Evolutionary conservation across 2,888 invertebrate genomes (phyloP).

Genomic region (Acheta domesticus): DNA sequence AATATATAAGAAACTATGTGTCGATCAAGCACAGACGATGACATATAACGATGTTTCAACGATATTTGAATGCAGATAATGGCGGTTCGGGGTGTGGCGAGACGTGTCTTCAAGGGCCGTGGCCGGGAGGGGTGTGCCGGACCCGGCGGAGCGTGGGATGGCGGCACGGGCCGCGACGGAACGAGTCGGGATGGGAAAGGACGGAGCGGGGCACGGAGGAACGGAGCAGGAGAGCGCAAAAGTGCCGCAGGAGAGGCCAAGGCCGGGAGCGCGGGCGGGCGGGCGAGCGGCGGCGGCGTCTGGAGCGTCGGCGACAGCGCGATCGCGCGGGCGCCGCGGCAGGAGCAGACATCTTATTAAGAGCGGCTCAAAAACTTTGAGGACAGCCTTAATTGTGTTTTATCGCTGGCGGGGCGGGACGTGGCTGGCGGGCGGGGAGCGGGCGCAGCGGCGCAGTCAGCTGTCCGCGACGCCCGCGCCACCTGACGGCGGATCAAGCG

Average conservation of each 20-base stretch:
- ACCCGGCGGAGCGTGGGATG: background rate
- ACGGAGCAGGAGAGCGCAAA: background rate
- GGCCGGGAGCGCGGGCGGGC: background rate
- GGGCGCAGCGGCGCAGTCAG: background rate
- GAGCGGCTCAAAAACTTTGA: conserved; percentile 9
- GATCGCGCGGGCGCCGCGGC: background rate
- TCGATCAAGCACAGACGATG: too few relatives aligned
- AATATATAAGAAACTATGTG: too few relatives aligned
- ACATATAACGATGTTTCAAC: too few relatives aligned
- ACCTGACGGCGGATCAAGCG: conserved; percentile 30
- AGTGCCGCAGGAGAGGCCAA: too few relatives aligned
- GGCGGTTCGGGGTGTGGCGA: too few relatives aligned
- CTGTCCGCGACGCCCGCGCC: conserved; percentile 51
- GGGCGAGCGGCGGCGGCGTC: background rate
- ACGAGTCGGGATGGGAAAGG: background rate
- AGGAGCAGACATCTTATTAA: conserved; percentile 18
- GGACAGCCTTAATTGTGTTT: conserved; percentile 18
- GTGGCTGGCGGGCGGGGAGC: background rate
- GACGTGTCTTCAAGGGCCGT: too few relatives aligned
- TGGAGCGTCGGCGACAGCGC: background rate
- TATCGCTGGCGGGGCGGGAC: background rate
- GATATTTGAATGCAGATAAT: too few relatives aligned
- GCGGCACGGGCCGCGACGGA: background rate
- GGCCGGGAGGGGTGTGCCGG: too few relatives aligned
- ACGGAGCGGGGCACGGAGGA: background rate